Evolutionary conservation across 1,140 invertebrate genomes (phyloP).

Genomic region (Adoxophyes honmai): DNA sequence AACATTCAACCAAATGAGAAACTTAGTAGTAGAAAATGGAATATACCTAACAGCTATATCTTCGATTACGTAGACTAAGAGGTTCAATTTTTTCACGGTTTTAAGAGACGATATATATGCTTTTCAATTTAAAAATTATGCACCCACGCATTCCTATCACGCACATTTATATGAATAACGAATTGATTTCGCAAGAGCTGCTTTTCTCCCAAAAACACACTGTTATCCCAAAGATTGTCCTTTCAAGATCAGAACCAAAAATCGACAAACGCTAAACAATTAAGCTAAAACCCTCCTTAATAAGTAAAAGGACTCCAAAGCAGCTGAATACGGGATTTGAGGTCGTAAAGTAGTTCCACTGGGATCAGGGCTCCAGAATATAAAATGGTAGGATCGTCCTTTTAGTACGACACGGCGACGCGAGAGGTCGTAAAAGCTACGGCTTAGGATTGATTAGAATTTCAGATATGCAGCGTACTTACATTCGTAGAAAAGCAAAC

Average conservation of each 20-base stretch:
- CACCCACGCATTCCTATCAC: too few species aligned
- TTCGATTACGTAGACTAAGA: too few species aligned
- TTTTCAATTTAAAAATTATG: too few species aligned
- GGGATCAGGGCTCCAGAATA: conserved; percentile 35
- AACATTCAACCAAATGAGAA: too few species aligned
- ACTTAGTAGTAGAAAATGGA: too few species aligned
- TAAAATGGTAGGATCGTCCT: conserved; percentile 17
- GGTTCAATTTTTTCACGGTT: too few species aligned
- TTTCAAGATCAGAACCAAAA: neutral
- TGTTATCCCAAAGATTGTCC: too few species aligned
- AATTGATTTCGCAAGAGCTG: too few species aligned
- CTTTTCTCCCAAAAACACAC: too few species aligned
- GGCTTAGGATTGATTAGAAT: conserved; percentile 12
- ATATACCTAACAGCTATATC: too few species aligned
- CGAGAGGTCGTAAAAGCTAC: conserved; percentile 3
- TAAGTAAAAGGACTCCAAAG: conserved; percentile 20
- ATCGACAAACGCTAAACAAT: conserved; percentile 25
- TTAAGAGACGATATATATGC: too few species aligned
- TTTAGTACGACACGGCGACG: conserved; percentile 1
- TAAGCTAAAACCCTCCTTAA: conserved; percentile 20
- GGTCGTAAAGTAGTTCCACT: conserved; percentile 63
- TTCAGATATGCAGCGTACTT: neutral
- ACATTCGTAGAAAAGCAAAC: neutral
- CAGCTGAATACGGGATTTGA: conserved; percentile 34
- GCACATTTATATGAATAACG: too few species aligned